Evolutionary conservation across 2,888 invertebrate genomes (phyloP).

Genomic region (Athalia circularis): DNA sequence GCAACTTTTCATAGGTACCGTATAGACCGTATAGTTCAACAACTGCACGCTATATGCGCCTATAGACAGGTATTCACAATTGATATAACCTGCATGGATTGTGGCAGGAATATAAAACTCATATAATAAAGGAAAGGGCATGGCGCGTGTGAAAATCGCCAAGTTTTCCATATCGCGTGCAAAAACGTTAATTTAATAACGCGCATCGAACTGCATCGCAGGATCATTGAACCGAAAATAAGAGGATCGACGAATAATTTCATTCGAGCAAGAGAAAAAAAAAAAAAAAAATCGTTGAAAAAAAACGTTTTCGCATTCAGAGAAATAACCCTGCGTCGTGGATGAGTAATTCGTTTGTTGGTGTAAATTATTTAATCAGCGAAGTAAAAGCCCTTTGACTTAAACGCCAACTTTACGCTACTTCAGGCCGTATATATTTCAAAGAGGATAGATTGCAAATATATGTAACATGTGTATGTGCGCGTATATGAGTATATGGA

Average conservation of each 20-base stretch:
- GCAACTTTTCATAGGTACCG: neutral
- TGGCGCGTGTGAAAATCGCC: constrained; percentile 30
- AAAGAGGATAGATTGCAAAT: constrained; percentile 12
- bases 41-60: constrained; percentile 22
- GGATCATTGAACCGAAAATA: neutral
- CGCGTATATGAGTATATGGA: no score
- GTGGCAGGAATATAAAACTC: neutral
- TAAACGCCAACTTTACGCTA: neutral
- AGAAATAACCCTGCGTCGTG: no score
- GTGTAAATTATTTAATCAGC: constrained; percentile 9
- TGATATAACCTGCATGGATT: constrained; percentile 25
- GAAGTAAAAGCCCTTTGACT: constrained; percentile 25
- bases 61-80: constrained; percentile 37
- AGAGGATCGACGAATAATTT: no score
- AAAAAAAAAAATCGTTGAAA: no score
- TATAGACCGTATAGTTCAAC: neutral
- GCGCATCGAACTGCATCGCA: neutral
- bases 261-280: no score
- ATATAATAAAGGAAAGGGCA: neutral
- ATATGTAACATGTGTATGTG: neutral
- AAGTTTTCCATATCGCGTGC: constrained; percentile 32
- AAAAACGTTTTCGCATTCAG: no score
- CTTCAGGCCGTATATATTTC: neutral
- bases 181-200: no score
- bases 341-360: neutral